Evolutionary conservation across 2,797 vertebrate species (phyloP), one percentile per base, ranked within the genome.

Genomic region (Myotis myotis): DNA sequence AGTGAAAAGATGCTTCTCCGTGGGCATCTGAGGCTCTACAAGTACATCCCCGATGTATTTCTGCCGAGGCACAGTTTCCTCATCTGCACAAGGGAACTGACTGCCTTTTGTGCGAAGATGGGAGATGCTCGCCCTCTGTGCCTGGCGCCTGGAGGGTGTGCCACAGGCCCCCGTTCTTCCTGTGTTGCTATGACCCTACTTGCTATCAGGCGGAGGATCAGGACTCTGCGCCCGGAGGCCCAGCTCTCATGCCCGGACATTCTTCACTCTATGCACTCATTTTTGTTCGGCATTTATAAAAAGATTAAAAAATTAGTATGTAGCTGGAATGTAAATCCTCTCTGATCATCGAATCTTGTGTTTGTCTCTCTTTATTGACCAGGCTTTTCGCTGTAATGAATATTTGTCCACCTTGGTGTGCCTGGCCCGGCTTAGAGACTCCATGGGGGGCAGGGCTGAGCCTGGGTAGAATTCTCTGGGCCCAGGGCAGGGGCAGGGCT

Each of bases 1-100:
- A 0, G 10, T 6, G 25, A 8, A 79, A 55, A 81, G 36, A 89
- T 60, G 9, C 28, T 49, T 17, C 1, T 0, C 0, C 16, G 28
- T 71, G 38, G 70, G 8, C 20, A 5, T 33, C 5, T 41, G 72
- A 23, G 17, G 2, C n/a, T 64, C 25, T 25, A 12, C 8, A 44
- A 74, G n/a, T 33, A 55, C 68, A 66, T 72, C 38, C 3, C 19
- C 33, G 20, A 17, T 49, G 76, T 19, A 3, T 60, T 64, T 17
- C 33, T 17, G 4, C 11, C 17, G 16, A 9, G 38, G 9, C 11
- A 0, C 2, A 8, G 62, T 15, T 16, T 90, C 22, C 76, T 93
- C n/a, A 36, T n/a, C 68, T 55, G 49, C 60, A 2, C 17, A 17
- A 8, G 44, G 28, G 15, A 1, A 0, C 30, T 16, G 0, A 55